Conservation (phyloP, 2,888 invertebrate species). For the Plebejus argus region DNA sequence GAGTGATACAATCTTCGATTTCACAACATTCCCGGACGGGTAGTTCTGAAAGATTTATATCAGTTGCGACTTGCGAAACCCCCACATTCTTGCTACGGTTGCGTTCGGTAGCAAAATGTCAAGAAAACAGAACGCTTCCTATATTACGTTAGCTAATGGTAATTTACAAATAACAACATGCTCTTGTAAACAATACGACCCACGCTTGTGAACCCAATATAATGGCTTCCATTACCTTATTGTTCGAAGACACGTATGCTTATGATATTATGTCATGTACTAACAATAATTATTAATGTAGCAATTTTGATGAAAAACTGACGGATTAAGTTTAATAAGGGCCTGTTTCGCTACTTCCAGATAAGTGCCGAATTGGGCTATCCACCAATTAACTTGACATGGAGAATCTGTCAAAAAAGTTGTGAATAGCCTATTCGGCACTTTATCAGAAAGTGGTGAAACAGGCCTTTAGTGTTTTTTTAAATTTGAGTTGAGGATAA, state of each 20-base stretch:
- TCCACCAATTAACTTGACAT: no score
- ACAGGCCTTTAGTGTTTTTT: no score
- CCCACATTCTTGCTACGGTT: slow-evolving; percentile 9
- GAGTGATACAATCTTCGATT: slow-evolving; percentile 16
- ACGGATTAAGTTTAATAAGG: no score
- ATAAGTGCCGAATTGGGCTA: no score
- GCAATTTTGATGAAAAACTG: no score
- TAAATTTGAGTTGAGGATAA: no score
- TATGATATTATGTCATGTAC: background rate
- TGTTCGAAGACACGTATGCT: background rate
- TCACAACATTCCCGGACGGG: background rate
- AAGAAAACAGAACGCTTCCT: slow-evolving; percentile 36
- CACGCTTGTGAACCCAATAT: slow-evolving; percentile 5
- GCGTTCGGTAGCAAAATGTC: slow-evolving; percentile 26
- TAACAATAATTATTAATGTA: no score
- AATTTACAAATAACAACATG: slow-evolving; percentile 32
- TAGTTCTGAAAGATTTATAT: slow-evolving; percentile 6
- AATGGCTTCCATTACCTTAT: background rate
- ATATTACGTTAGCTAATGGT: slow-evolving; percentile 33
- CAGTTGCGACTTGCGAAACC: background rate
- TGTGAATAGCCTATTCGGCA: no score
- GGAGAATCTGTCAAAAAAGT: no score
- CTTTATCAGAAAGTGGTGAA: no score
- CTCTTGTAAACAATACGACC: slow-evolving; percentile 4
- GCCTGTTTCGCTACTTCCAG: no score